Conservation (phyloP, 2,113 vertebrate species). For the Ancistrus triradiatus region DNA sequence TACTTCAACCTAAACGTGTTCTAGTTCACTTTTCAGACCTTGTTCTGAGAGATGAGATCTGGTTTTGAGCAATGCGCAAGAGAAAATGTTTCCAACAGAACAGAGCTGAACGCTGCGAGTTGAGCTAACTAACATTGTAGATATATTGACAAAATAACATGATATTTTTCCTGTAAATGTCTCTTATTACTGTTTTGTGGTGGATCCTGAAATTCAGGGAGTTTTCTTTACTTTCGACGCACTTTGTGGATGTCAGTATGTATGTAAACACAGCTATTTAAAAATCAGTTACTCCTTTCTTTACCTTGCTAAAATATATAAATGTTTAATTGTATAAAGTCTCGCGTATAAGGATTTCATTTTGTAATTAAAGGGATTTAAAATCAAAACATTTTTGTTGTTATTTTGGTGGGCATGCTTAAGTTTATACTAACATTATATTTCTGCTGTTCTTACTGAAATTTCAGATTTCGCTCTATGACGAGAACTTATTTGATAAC, state of each 20-base stretch:
- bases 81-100: conserved; percentile 58
- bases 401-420: conserved; percentile 61
- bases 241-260: conserved; percentile 99
- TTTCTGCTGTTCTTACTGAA: too few relatives aligned
- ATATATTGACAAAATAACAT: conserved; percentile 78
- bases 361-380: conserved; percentile 98
- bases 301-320: conserved; percentile 93
- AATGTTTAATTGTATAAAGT: conserved; percentile 99
- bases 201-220: conserved; percentile 98
- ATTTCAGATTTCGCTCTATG: too few relatives aligned
- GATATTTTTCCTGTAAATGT: conserved; percentile 91
- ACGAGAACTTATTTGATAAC: too few relatives aligned
- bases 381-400: conserved; percentile 52
- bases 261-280: conserved; percentile 96
- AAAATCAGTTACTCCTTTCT: conserved; percentile 90
- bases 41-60: conserved; percentile 45
- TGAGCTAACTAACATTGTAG: conserved; percentile 82
- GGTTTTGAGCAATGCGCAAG: conserved; percentile 46
- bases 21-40: conserved; percentile 16
- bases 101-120: conserved; percentile 66
- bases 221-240: conserved; percentile 90
- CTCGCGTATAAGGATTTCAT: conserved; percentile 95
- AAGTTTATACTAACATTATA: too few relatives aligned
- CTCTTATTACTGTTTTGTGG: conserved; percentile 82
- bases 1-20: conserved; percentile 5